Evolutionary conservation across 1,140 invertebrate genomes (phyloP).

Genomic region (Trissolcus basalis): DNA sequence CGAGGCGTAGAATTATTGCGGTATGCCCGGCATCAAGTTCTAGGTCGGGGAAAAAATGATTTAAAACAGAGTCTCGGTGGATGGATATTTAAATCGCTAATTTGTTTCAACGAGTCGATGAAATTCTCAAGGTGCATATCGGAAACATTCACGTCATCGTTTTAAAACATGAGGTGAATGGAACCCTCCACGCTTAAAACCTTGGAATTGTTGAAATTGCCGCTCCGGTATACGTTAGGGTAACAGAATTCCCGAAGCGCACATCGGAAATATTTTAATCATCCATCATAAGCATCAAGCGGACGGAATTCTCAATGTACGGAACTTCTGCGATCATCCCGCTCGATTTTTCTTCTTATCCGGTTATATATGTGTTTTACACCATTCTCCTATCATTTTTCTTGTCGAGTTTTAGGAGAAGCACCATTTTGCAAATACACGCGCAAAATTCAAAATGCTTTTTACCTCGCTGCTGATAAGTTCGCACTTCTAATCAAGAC

Average conservation of each 20-base stretch:
- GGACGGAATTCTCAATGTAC: slow-evolving; percentile 30
- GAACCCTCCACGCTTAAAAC: slow-evolving; percentile 30
- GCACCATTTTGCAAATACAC: too few species aligned
- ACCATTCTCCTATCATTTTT: too few species aligned
- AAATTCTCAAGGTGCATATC: slow-evolving; percentile 35
- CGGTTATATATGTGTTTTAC: too few species aligned
- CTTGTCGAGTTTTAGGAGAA: too few species aligned
- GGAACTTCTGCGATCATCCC: slow-evolving; percentile 17
- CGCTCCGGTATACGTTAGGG: slow-evolving; percentile 29
- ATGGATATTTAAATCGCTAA: slow-evolving; percentile 18
- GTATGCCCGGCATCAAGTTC: not conserved
- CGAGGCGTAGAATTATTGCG: not conserved
- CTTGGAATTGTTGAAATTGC: slow-evolving; percentile 39
- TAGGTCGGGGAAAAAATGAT: not conserved
- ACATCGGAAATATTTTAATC: slow-evolving; percentile 39
- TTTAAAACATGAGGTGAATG: slow-evolving; percentile 38
- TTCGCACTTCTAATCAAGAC: not conserved
- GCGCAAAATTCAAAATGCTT: too few species aligned
- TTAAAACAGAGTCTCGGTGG: not conserved
- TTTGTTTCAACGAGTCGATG: slow-evolving; percentile 17
- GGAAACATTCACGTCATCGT: slow-evolving; percentile 31
- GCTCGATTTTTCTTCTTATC: not conserved
- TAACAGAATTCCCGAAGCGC: slow-evolving; percentile 42
- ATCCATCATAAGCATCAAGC: slow-evolving; percentile 37
- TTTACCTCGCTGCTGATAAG: too few species aligned